Percentiles rank a stretch among this genome's conserved stretches.
phyloP scores from a whole-genome alignment of 2,888 invertebrate genomes.

The Ypsolopha sequella region DNA sequence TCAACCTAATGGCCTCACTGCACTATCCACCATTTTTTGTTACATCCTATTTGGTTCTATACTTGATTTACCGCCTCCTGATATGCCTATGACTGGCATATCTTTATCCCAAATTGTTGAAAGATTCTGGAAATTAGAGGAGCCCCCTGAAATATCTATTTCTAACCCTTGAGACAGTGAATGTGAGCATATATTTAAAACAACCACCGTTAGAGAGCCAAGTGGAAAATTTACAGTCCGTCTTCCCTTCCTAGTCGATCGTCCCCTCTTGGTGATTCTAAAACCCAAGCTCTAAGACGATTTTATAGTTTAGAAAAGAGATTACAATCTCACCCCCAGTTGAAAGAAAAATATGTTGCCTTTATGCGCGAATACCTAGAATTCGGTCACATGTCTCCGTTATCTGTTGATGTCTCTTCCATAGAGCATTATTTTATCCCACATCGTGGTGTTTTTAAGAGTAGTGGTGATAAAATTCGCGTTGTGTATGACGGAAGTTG shows the following conservation, averaged over 20 bases:
- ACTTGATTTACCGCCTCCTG: too few relatives aligned
- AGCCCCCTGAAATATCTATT: background rate
- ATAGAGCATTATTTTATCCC: background rate
- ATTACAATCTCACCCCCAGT: background rate
- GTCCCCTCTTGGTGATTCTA: background rate
- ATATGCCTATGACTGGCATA: background rate
- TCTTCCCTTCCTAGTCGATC: background rate
- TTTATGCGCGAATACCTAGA: constrained; percentile 3
- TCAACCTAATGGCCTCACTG: background rate
- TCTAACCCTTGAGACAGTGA: background rate
- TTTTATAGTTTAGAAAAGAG: background rate
- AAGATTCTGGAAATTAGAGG: constrained; percentile 5
- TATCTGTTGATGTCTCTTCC: background rate
- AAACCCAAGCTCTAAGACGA: background rate
- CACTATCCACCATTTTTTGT: background rate
- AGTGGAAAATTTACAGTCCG: background rate
- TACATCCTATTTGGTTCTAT: constrained; percentile 1
- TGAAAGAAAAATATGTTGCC: background rate
- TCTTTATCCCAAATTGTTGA: constrained; percentile 2
- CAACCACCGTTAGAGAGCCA: background rate
- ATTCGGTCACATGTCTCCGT: constrained; percentile 2
- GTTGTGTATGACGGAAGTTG: constrained; percentile 1
- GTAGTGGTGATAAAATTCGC: background rate
- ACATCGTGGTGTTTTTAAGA: constrained; percentile 1
- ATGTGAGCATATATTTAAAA: background rate